Conservation (phyloP, 2,888 invertebrate species). For the Koerneria pararmatus region DNA sequence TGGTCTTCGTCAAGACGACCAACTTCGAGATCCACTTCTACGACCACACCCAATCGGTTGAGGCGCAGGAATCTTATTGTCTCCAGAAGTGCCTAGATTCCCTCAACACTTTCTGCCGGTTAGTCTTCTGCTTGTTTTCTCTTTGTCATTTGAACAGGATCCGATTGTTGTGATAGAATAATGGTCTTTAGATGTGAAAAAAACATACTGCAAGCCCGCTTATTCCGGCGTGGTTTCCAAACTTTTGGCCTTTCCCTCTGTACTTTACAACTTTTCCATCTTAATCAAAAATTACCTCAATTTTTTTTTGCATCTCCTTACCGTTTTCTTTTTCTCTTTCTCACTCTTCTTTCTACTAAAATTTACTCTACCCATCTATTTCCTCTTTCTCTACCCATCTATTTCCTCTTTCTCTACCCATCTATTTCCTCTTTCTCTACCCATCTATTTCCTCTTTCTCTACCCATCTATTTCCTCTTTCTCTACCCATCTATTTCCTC, state of each 20-base stretch:
- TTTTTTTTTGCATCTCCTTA: background rate
- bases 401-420: background rate
- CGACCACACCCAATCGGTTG: constrained; percentile 59
- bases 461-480: too few species aligned
- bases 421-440: background rate
- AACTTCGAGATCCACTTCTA: constrained; percentile 60
- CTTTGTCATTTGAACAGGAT: too few species aligned
- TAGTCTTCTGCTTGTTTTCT: background rate
- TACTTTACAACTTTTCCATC: too few species aligned
- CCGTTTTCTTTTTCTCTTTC: background rate
- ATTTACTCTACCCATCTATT: too few species aligned
- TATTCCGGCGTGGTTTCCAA: too few species aligned
- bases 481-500: background rate
- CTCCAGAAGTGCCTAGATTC: constrained; percentile 60
- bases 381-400: background rate
- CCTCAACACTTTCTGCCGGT: constrained; percentile 59
- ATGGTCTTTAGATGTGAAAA: too few species aligned
- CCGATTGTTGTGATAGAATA: too few species aligned
- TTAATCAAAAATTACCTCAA: background rate
- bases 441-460: too few species aligned
- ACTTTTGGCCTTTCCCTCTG: too few species aligned
- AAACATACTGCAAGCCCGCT: too few species aligned
- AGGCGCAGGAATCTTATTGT: constrained; percentile 59
- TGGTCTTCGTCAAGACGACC: constrained; percentile 59
- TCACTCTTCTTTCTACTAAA: background rate